A percentile compares a stretch with the other conserved stretches of the same genome.
phyloP scores from a whole-genome alignment of 2,113 vertebrate genomes.

The Helogale parvula region DNA sequence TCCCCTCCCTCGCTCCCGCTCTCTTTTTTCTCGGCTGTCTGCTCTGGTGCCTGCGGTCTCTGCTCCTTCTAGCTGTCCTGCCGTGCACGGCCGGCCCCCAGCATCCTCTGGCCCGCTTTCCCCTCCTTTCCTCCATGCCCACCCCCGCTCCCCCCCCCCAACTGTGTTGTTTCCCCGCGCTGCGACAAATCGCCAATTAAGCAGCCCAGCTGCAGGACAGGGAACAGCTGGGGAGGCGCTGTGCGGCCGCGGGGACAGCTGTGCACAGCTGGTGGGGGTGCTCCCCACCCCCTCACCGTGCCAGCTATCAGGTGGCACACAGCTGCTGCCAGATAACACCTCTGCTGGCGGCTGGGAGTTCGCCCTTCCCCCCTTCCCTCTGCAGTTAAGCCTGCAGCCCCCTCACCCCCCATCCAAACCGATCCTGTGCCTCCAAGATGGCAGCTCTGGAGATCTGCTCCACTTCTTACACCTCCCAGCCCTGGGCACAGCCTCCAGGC shows the following conservation, averaged over 20 bases:
- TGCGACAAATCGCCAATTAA: conserved; percentile 82
- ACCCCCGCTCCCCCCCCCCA: background rate
- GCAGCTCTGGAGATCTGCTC: background rate
- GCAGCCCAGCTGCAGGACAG: conserved; percentile 81
- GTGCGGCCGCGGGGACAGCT: conserved; percentile 77
- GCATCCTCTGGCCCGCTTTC: background rate
- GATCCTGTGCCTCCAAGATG: background rate
- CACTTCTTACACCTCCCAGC: background rate
- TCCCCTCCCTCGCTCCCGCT: background rate
- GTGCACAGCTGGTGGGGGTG: conserved; percentile 82
- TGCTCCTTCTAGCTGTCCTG: conserved; percentile 28
- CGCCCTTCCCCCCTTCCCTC: conserved; percentile 15
- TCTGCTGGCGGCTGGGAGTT: conserved; percentile 66
- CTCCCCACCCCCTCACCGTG: conserved; percentile 57
- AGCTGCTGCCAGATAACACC: conserved; percentile 83
- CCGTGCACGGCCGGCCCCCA: background rate
- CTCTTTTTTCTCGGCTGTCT: background rate
- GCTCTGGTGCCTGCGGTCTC: background rate
- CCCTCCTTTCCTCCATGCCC: conserved; percentile 12
- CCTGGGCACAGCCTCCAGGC: background rate
- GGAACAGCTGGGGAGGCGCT: conserved; percentile 82
- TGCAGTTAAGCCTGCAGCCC: background rate
- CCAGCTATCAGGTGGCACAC: conserved; percentile 84
- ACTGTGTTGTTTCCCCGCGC: conserved; percentile 63
- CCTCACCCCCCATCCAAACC: background rate